A percentile compares a stretch with the other conserved stretches of the same genome.
These are phyloP conservation scores for Phaonia tiefii DNA, from an alignment of 2,888 invertebrate genomes.

Conservation along the genomic window DNA sequence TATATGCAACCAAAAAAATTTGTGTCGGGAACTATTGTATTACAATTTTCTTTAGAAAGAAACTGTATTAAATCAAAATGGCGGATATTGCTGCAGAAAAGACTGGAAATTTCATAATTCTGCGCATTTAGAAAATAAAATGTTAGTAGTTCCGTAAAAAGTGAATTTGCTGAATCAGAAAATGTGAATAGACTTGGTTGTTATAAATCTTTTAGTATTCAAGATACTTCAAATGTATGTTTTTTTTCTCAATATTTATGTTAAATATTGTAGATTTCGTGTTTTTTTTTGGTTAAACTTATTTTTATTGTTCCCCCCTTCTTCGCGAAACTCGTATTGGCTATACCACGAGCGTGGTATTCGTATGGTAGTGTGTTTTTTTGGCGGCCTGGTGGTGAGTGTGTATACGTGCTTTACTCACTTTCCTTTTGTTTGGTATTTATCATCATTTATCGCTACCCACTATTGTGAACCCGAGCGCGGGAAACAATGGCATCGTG, in stretches of 20 bases:
- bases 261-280: slow-evolving; percentile 28
- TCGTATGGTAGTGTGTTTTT: slow-evolving; percentile 4
- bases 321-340: slow-evolving; percentile 25
- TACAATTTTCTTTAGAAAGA: slow-evolving; percentile 58
- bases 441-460: slow-evolving; percentile 24
- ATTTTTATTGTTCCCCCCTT: slow-evolving; percentile 24
- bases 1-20: slow-evolving; percentile 21
- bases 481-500: slow-evolving; percentile 36
- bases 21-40: slow-evolving; percentile 36
- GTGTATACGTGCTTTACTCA: slow-evolving; percentile 59
- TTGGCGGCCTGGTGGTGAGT: slow-evolving; percentile 51
- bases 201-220: background rate
- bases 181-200: background rate
- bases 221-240: slow-evolving; percentile 15
- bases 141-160: background rate
- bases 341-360: slow-evolving; percentile 3
- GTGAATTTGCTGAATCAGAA: too few species aligned
- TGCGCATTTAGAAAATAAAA: slow-evolving; percentile 26
- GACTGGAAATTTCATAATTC: slow-evolving; percentile 41
- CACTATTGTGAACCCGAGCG: slow-evolving; percentile 44
- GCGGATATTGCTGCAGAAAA: slow-evolving; percentile 61
- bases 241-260: slow-evolving; percentile 22
- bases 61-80: slow-evolving; percentile 68
- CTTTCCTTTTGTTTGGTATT: slow-evolving; percentile 43
- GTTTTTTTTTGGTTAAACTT: slow-evolving; percentile 23